Conservation (phyloP, 2,113 vertebrate genomes). For the Phocoena phocoena region DNA sequence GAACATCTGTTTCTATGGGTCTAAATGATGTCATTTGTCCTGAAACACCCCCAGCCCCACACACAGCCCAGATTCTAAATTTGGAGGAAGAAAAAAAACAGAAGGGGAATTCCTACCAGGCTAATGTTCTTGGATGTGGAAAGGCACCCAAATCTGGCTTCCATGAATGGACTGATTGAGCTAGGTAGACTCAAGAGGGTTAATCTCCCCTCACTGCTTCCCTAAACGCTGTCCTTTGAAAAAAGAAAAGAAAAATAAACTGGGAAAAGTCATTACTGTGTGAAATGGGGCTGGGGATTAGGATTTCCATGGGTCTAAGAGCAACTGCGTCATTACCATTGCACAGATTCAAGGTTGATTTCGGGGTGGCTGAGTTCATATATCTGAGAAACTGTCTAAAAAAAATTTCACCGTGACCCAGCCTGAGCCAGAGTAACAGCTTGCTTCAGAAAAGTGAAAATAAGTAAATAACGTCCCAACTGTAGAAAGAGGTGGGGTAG, state of each 20-base stretch:
- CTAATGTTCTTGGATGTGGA: not conserved
- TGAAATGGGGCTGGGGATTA: not conserved
- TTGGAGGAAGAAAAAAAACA: not conserved
- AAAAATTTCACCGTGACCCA: not conserved
- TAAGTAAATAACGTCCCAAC: not conserved
- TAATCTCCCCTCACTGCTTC: not conserved
- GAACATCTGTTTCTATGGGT: conserved; percentile 55
- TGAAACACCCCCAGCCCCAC: not conserved
- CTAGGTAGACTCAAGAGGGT: not conserved
- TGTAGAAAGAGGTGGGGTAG: not conserved
- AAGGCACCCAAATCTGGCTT: not conserved
- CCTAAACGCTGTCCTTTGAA: not conserved
- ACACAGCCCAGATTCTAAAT: conserved; percentile 47
- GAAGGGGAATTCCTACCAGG: conserved; percentile 33
- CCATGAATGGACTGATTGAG: conserved; percentile 18
- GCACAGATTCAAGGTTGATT: not conserved
- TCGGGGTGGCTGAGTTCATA: not conserved
- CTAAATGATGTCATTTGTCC: conserved; percentile 56
- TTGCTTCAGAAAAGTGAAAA: not conserved
- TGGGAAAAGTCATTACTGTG: not conserved
- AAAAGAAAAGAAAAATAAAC: not conserved
- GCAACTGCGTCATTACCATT: not conserved
- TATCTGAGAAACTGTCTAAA: not conserved
- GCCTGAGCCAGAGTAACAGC: not conserved
- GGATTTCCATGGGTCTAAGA: not conserved